Percentiles rank a stretch among this genome's conserved stretches.
phyloP scores from a whole-genome alignment of 2,888 invertebrate genomes.

The Brenthis ino region DNA sequence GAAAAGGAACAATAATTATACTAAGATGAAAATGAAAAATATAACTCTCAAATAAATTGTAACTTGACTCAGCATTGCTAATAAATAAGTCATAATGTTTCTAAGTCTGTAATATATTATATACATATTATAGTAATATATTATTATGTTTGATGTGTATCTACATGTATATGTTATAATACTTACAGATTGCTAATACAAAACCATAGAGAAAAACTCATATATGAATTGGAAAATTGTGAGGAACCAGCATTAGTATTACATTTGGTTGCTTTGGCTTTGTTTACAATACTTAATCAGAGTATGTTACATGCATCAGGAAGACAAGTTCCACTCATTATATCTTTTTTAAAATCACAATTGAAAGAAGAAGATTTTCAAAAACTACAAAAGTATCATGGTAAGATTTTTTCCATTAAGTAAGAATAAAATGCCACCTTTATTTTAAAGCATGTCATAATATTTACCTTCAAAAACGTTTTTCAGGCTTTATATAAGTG shows the following conservation, averaged over 20 bases:
- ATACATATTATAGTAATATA: too few species aligned
- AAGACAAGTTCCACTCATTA: conserved; percentile 92
- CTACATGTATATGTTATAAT: neutral
- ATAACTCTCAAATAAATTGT: too few species aligned
- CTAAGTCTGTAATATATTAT: too few species aligned
- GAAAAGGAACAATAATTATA: too few species aligned
- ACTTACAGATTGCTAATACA: conserved; percentile 85
- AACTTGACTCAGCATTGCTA: too few species aligned
- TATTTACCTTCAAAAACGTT: too few species aligned
- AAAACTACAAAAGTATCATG: conserved; percentile 88
- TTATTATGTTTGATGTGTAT: too few species aligned
- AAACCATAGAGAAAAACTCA: conserved; percentile 90
- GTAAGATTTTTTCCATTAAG: conserved; percentile 71
- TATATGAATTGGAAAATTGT: conserved; percentile 88
- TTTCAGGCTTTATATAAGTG: too few species aligned
- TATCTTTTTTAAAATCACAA: conserved; percentile 87
- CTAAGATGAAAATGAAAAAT: too few species aligned
- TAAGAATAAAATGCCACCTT: too few species aligned
- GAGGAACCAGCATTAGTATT: conserved; percentile 90
- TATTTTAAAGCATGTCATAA: too few species aligned
- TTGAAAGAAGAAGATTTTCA: conserved; percentile 85
- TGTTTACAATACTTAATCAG: conserved; percentile 91
- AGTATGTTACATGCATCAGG: conserved; percentile 96
- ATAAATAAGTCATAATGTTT: too few species aligned
- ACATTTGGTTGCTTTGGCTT: conserved; percentile 88